These are phyloP conservation scores for Puma concolor DNA, from an alignment of 2,113 vertebrate species.

Conservation along the genomic window DNA sequence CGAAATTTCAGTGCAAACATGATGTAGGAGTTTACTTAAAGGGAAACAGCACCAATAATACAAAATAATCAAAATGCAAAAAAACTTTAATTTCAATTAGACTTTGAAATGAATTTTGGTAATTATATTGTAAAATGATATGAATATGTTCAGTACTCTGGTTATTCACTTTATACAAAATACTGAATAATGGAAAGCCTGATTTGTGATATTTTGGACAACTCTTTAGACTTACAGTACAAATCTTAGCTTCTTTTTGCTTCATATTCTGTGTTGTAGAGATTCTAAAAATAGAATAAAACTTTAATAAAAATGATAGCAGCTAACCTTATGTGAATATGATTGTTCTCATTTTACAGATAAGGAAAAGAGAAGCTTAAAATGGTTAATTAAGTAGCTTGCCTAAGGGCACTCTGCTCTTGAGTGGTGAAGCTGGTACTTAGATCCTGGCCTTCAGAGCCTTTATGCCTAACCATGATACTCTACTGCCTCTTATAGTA, in stretches of 20 bases:
- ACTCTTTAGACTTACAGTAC: background rate
- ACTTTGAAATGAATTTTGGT: background rate
- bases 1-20: background rate
- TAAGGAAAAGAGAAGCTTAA: background rate
- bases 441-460: background rate
- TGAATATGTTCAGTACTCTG: background rate
- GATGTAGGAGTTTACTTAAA: background rate
- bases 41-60: background rate
- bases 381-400: background rate
- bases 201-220: background rate
- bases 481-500: background rate
- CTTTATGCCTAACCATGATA: background rate
- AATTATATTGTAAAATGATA: background rate
- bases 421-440: background rate
- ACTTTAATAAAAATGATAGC: background rate
- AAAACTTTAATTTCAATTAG: background rate
- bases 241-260: background rate
- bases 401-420: background rate
- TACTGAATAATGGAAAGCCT: background rate
- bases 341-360: conserved; percentile 2
- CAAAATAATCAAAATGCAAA: background rate
- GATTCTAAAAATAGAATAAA: background rate
- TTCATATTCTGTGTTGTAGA: background rate
- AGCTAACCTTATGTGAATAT: background rate
- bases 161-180: background rate